These are phyloP conservation scores for Drosophila seguyi DNA, from an alignment of 1,140 invertebrate species.

Conservation along the genomic window DNA sequence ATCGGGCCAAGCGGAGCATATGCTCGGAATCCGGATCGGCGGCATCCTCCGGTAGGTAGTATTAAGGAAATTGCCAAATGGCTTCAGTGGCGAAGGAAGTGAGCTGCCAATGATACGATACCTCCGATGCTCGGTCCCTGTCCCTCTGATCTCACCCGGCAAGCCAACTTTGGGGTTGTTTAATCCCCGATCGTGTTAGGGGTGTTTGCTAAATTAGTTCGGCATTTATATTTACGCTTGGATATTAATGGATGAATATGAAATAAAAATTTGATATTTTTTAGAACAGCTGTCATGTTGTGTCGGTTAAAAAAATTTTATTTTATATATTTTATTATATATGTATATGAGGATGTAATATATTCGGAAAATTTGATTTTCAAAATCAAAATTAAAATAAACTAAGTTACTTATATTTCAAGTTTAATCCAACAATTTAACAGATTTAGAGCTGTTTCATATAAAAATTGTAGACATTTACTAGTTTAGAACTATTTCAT, in stretches of 20 bases:
- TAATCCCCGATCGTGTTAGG: conserved; percentile 13
- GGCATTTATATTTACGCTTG: not conserved
- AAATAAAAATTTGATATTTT: conserved; percentile 4
- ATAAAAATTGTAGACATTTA: too few species aligned
- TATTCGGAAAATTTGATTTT: too few species aligned
- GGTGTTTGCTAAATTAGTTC: conserved; percentile 25
- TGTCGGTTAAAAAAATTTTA: too few species aligned
- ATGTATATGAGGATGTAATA: too few species aligned
- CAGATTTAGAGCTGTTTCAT: too few species aligned
- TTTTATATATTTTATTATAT: too few species aligned
- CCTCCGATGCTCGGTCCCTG: conserved; percentile 2
- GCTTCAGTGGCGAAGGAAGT: conserved; percentile 38
- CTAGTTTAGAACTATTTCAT: too few species aligned
- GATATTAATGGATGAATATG: not conserved
- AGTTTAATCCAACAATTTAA: too few species aligned
- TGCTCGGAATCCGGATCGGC: conserved; percentile 30
- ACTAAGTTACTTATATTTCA: too few species aligned
- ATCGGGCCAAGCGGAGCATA: conserved; percentile 45
- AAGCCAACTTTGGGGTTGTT: conserved; percentile 5
- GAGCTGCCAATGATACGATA: conserved; percentile 46
- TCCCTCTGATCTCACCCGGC: not conserved
- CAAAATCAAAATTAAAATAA: too few species aligned
- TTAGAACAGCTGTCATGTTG: not conserved
- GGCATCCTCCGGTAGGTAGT: conserved; percentile 24
- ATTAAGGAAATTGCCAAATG: conserved; percentile 59